Base-by-base conservation (phyloP, 1,140 invertebrate genomes). In the Euura lappo region DNA sequence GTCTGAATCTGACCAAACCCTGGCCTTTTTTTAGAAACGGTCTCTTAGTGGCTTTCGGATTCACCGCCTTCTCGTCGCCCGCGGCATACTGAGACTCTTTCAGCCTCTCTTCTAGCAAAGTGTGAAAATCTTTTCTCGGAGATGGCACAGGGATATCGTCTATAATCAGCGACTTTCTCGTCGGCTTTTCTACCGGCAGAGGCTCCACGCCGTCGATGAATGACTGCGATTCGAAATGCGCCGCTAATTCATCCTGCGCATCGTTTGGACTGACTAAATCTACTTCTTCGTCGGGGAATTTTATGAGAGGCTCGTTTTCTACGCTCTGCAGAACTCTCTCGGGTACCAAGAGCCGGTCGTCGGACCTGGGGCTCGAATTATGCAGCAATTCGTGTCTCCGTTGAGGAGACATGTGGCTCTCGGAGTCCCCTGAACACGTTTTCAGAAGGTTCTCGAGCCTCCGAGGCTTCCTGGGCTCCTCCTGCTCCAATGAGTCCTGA, bases 11-110 rank as follows among this genome's bases (percentile, higher is more conserved):
- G 0, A 79, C 79, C 10, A 89, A 76, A 44, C 89, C 89, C 77
- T 88, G 78, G 6, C 89, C 89, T 82, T 87, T 89, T 72, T 75
- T 88, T 44, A 89, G 75, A 76, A 88, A 90, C 28, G 87, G 83
- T 60, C 74, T 80, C 71, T 86, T 88, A 28, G 75, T 47, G 3
- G 44, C 6, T 13, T 43, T 42, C 45, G 43, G 51, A 72, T 72
- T 60, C 8, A 60, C 6, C 6, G 51, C 73, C 51, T 74, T 67
- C 44, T 71, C 72, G 65, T 11, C 13, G 44, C 42, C 45, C 5
- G 44, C 13, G 44, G 46, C 43, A 65, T 43, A 45, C 69, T 79
- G 78, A 13, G 69, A 72, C 2, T 85, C 81, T 72, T 77, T 80
- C 11, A 88, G 76, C 76, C 75, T 83, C 74, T 88, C 86, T 77